Conservation (phyloP, 2,888 invertebrate genomes). For the Eugnorisma glareosa region DNA sequence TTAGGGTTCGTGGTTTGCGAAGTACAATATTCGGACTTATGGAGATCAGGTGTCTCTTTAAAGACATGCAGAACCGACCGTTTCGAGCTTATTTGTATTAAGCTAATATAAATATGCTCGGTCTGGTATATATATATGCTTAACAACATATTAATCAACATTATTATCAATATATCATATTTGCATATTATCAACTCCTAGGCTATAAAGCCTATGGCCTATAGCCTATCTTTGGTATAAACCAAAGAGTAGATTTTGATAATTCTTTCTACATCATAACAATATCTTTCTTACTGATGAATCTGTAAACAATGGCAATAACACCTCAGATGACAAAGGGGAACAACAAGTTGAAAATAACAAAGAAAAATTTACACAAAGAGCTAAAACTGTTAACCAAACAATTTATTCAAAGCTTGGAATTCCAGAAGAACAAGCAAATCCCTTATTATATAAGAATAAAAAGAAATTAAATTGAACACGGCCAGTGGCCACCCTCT, state of each 20-base stretch:
- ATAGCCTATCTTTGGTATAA: neutral
- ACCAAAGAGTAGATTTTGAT: neutral
- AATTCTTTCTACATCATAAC: too few species aligned
- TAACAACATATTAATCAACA: too few species aligned
- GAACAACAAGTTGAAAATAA: neutral
- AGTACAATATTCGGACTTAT: neutral
- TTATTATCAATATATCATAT: too few species aligned
- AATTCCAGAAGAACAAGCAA: slow-evolving; percentile 53
- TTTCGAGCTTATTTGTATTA: too few species aligned
- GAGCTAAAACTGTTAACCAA: slow-evolving; percentile 20
- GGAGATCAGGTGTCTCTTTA: neutral
- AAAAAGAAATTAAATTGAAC: slow-evolving; percentile 64
- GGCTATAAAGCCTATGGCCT: too few species aligned
- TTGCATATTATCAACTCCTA: neutral
- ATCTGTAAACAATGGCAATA: neutral
- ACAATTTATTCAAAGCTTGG: slow-evolving; percentile 50
- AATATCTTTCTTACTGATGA: too few species aligned
- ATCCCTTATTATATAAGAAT: slow-evolving; percentile 58
- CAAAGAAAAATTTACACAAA: neutral
- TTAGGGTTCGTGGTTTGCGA: neutral
- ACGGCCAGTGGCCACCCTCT: slow-evolving; percentile 65
- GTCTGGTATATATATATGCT: too few species aligned
- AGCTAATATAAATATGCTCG: too few species aligned
- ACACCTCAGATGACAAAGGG: neutral
- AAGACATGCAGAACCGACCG: neutral